Evolutionary conservation across 2,888 invertebrate genomes (phyloP), one percentile per base, ranked within the genome.

Genomic region (Dromius quadrimaculatus): DNA sequence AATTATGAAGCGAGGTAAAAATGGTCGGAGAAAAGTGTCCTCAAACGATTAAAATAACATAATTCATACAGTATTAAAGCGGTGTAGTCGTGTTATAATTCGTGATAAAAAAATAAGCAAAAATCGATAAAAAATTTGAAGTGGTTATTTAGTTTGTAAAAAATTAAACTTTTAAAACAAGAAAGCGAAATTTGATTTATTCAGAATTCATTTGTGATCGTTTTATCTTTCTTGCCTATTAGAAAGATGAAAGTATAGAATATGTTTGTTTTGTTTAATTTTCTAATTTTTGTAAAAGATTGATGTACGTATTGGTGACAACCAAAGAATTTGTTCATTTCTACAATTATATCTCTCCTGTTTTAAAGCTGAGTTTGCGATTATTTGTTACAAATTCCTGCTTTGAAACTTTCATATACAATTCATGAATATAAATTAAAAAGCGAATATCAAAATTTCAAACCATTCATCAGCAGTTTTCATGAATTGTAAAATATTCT

Each of bases 241-340:
- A 5, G 8, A 54, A 61, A 13, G 23, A 41, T 19, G 41, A 59
- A 17, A 32, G 57, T 36, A 34, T n/a, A 19, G 17, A 20, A n/a
- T 5, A 17, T 11, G 13, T 15, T 38, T 22, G n/a, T 23, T 22
- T 36, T 61, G 38, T 41, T 8, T 4, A 11, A 2, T 38, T 23
- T 5, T 13, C 13, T 38, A 9, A 22, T 61, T 61, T 20, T 20
- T 59, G 15, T 20, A 36, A 36, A 19, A 19, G 17, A 20, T 57
- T 57, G 57, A 8, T 41, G 41, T 28, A 20, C 36, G 19, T 41
- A n/a, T 61, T 61, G 61, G 61, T 61, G 36, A n/a, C 11, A 36
- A 20, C 61, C 61, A 61, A 38, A 61, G 61, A 61, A 61, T 41
- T 61, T 61, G 41, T 41, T 38, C 22, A 36, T 36, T 32, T 38